Evolutionary conservation across 2,888 invertebrate species (phyloP).

Genomic region (Andrena marginata): DNA sequence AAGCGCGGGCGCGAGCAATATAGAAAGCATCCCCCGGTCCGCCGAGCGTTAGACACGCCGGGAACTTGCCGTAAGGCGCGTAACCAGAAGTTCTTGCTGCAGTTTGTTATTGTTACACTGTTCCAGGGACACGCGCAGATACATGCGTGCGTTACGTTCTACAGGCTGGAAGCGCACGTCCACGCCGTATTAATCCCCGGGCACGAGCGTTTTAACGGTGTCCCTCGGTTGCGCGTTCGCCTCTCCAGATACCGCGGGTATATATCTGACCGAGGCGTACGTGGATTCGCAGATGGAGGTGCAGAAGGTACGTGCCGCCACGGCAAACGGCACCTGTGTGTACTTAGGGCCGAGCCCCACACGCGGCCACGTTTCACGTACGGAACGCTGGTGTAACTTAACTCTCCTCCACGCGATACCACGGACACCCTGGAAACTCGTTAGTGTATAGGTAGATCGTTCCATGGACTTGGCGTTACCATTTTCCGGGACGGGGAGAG

Average conservation of each 20-base stretch:
- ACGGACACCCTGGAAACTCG: slow-evolving; percentile 66
- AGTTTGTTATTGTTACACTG: slow-evolving; percentile 36
- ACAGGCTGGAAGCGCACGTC: slow-evolving; percentile 49
- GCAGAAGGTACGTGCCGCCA: slow-evolving; percentile 52
- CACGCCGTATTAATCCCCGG: slow-evolving; percentile 52
- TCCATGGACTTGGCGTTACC: slow-evolving; percentile 68
- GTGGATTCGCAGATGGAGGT: slow-evolving; percentile 62
- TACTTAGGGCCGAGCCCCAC: background rate
- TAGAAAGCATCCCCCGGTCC: background rate
- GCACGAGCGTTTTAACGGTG: slow-evolving; percentile 65
- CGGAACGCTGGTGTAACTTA: slow-evolving; percentile 49
- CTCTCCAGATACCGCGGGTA: slow-evolving; percentile 22
- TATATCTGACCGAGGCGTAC: slow-evolving; percentile 58
- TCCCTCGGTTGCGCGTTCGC: slow-evolving; percentile 53
- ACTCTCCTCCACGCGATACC: slow-evolving; percentile 53
- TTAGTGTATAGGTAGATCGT: slow-evolving; percentile 75
- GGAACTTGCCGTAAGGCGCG: slow-evolving; percentile 29
- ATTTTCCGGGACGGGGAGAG: slow-evolving; percentile 61
- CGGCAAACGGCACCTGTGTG: slow-evolving; percentile 34
- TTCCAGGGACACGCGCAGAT: slow-evolving; percentile 1
- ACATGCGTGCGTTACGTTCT: slow-evolving; percentile 10
- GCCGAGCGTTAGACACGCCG: background rate
- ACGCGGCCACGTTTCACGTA: background rate
- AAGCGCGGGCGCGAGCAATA: background rate
- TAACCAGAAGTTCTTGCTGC: slow-evolving; percentile 28